Conservation (phyloP, 2,797 vertebrate genomes). For the Anguilla marmorata region DNA sequence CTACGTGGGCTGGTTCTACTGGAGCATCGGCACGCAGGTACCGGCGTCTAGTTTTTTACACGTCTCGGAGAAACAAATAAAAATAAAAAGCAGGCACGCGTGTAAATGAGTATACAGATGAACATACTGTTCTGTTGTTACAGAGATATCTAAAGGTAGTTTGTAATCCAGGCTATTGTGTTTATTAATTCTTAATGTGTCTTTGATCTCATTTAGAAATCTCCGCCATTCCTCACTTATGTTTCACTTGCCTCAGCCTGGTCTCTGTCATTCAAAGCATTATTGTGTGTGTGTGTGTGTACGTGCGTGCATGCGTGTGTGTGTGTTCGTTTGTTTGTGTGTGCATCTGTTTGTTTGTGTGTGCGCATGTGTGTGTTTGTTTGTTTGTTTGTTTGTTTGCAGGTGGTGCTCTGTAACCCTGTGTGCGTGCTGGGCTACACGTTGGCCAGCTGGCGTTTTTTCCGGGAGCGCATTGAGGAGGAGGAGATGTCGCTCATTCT, state of each 20-base stretch:
- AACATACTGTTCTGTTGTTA: not conserved
- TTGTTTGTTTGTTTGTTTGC: slow-evolving; percentile 31
- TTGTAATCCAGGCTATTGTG: not conserved
- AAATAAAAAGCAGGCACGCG: not conserved
- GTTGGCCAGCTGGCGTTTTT: slow-evolving; percentile 93
- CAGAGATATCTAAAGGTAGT: not conserved
- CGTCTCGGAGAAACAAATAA: not conserved
- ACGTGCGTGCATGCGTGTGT: no score
- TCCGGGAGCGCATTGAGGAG: slow-evolving; percentile 92
- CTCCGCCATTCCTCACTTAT: not conserved
- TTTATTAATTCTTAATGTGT: not conserved
- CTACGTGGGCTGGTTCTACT: slow-evolving; percentile 99
- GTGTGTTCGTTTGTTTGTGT: not conserved
- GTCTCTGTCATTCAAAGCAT: not conserved
- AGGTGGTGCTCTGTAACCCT: slow-evolving; percentile 94
- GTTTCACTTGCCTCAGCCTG: not conserved
- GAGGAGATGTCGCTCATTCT: slow-evolving; percentile 93
- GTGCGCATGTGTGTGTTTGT: slow-evolving; percentile 42
- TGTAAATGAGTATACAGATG: not conserved
- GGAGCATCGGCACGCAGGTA: slow-evolving; percentile 98
- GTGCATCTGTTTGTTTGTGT: not conserved
- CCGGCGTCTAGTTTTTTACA: not conserved
- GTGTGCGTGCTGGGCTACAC: slow-evolving; percentile 89
- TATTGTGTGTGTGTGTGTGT: not conserved
- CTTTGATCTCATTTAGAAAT: not conserved